Base-by-base conservation (phyloP, 2,113 vertebrate genomes). In the Naja naja region DNA sequence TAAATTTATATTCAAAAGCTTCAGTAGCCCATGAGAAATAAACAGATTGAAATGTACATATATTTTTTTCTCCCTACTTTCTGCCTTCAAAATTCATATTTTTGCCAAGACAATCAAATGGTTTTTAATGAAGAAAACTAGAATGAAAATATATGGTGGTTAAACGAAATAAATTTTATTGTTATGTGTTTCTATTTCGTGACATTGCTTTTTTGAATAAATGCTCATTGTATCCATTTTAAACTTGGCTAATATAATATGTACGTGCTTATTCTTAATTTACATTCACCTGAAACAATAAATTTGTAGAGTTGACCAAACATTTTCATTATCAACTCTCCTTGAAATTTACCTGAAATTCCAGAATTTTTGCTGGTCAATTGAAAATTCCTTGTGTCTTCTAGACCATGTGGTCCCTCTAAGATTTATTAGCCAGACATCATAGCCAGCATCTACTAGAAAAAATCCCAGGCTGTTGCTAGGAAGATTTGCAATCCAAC, bases 401-500 rank as follows among this genome's bases (percentile, higher is more conserved):
- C 64, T 74, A 74, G 64, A 74, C 64, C 64, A 74, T 34, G 64
- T 34, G 4, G 64, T 74, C n/a, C 64, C 64, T 34, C 64, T 74
- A 2, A 6, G 0, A 74, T 74, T 74, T 74, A 74, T 74, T 74
- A 74, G 34, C 64, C 64, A 74, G 64, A 74, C 12, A 74, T 74
- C 64, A 74, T 74, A 74, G 64, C 64, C 30, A 74, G 14, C 64
- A 18, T 74, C n/a, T 74, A 30, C 64, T 34, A 74, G n/a, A n/a
- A 74, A 74, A 74, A 74, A 74, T 74, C 64, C 64, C n/a, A 74
- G n/a, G 43, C 56, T 90, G 30, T 69, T 90, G 43, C 22, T 69
- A 45, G 89, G 89, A 64, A 90, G 89, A 90, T 64, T 64, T n/a
- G 56, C 43, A 64, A 64, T n/a, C 89, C 89, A 90, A 45, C 43